Percentiles rank a stretch among this genome's conserved stretches.
These are phyloP conservation scores for Drosophila lacteicornis DNA, from an alignment of 1,140 invertebrate species.

Conservation along the genomic window DNA sequence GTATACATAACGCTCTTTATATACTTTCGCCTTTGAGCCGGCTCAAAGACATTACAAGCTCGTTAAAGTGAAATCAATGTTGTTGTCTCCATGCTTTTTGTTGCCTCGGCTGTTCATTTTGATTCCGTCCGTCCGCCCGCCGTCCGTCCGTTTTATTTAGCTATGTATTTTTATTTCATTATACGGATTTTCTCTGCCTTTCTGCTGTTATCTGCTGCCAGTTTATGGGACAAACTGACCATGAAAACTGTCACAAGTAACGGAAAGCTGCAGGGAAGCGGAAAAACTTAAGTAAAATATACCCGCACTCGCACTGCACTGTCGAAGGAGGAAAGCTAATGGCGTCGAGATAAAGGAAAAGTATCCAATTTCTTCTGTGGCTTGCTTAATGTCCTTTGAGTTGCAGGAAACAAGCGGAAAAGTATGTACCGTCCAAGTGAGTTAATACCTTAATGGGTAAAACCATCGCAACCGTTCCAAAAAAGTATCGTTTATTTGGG, in stretches of 20 bases:
- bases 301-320: conserved; percentile 30
- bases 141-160: conserved; percentile 62
- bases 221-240: conserved; percentile 75
- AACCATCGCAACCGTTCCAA: not conserved
- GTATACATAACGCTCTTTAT: conserved; percentile 79
- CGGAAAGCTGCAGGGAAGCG: conserved; percentile 40
- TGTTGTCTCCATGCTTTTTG: conserved; percentile 51
- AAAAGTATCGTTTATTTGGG: conserved; percentile 4
- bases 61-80: conserved; percentile 83
- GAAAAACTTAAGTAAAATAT: conserved; percentile 45
- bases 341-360: conserved; percentile 50
- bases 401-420: conserved; percentile 4
- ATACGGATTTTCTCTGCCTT: conserved; percentile 77
- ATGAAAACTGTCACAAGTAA: conserved; percentile 69
- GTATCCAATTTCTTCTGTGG: conserved; percentile 38
- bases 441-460: conserved; percentile 19
- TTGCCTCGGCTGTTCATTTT: conserved; percentile 50
- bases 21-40: conserved; percentile 73
- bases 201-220: conserved; percentile 76
- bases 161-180: conserved; percentile 81
- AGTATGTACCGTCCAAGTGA: conserved; percentile 1
- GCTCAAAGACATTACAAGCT: conserved; percentile 77
- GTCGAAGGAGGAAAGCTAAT: conserved; percentile 29
- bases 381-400: conserved; percentile 28
- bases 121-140: conserved; percentile 26